These are phyloP conservation scores for Synergus laeviventris DNA, from an alignment of 2,888 invertebrate genomes.

Conservation along the genomic window DNA sequence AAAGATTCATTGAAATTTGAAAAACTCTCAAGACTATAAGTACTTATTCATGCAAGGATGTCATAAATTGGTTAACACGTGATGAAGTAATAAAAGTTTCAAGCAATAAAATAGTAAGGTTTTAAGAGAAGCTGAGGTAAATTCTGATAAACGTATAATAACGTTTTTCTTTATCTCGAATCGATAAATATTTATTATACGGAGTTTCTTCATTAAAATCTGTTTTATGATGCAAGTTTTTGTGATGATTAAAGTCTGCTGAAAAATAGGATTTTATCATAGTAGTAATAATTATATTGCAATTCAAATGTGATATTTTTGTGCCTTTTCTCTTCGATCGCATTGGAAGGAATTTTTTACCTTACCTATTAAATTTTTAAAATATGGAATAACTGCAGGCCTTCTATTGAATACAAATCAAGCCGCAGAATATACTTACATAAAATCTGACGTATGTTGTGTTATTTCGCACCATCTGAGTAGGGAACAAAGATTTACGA, in stretches of 20 bases:
- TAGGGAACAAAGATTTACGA: slow-evolving; percentile 19
- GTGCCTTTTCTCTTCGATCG: not conserved
- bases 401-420: not conserved
- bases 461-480: not conserved
- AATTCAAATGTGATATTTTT: not conserved
- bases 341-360: not conserved
- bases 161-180: not conserved
- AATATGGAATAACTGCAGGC: not conserved
- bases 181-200: slow-evolving; percentile 1
- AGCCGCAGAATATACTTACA: not conserved
- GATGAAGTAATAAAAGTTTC: slow-evolving; percentile 30
- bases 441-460: slow-evolving; percentile 5
- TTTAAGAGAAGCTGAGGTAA: slow-evolving; percentile 12
- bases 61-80: slow-evolving; percentile 35
- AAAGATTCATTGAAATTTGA: not conserved
- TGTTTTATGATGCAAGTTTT: not conserved
- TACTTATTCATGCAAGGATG: slow-evolving; percentile 34
- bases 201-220: not conserved
- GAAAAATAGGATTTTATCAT: not conserved
- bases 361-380: not conserved
- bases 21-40: not conserved
- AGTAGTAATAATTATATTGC: not conserved
- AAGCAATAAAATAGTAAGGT: not conserved
- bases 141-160: slow-evolving; percentile 17
- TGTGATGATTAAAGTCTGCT: not conserved